Conservation (phyloP, 23 tunicate species). For the Clavelina lepadiformis region DNA sequence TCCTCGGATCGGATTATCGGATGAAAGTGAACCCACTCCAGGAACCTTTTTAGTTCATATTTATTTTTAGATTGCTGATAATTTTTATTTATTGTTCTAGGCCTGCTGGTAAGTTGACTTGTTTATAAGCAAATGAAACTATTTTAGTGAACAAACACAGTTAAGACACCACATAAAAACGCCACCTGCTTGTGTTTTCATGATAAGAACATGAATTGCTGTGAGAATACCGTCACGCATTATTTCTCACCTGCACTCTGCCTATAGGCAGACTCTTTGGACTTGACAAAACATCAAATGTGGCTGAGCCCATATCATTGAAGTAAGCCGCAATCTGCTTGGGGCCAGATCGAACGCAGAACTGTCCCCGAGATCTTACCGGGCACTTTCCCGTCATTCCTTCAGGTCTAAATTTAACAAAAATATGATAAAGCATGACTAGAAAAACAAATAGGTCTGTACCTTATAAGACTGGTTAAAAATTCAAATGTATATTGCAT, state of each 20-base stretch:
- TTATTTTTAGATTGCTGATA: too few relatives aligned
- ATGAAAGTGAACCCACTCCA: conserved; percentile 42
- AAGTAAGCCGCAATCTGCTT: conserved; percentile 87
- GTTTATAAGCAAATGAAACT: too few relatives aligned
- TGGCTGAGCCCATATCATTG: conserved; percentile 77
- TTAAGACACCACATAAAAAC: too few relatives aligned
- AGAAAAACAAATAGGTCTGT: background rate
- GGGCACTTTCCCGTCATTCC: conserved; percentile 3
- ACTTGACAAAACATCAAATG: conserved; percentile 71
- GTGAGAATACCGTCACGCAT: too few relatives aligned
- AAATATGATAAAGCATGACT: background rate
- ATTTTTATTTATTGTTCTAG: too few relatives aligned
- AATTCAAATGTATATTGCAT: background rate
- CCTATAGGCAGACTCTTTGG: conserved; percentile 76
- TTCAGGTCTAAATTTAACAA: conserved; percentile 38
- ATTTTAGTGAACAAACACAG: too few relatives aligned
- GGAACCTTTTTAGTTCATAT: conserved; percentile 58
- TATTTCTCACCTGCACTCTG: conserved; percentile 69
- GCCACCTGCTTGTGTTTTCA: too few relatives aligned
- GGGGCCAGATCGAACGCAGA: conserved; percentile 83
- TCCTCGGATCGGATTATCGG: conserved; percentile 63
- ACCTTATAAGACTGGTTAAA: background rate
- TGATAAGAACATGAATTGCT: too few relatives aligned
- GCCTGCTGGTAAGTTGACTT: too few relatives aligned
- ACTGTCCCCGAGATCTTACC: conserved; percentile 50